Percentiles rank a stretch among this genome's conserved stretches.
Evolutionary conservation across 2,113 vertebrate genomes (phyloP).

Genomic region (Channa maculata): DNA sequence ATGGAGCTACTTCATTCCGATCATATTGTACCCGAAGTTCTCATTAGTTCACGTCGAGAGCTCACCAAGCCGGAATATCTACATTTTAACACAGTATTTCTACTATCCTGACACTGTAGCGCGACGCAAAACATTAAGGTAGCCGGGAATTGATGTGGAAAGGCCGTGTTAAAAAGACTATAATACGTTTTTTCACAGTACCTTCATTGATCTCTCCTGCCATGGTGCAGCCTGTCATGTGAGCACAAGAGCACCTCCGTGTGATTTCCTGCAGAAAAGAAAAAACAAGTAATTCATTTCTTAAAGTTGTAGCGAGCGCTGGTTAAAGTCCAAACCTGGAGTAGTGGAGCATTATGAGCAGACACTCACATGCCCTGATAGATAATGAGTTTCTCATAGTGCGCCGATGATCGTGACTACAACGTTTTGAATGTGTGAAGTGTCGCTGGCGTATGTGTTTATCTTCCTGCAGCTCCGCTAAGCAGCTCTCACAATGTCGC

Average conservation of each 20-base stretch:
- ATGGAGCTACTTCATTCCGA: constrained; percentile 27
- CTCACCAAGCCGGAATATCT: not conserved
- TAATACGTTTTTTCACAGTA: constrained; percentile 58
- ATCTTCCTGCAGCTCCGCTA: not conserved
- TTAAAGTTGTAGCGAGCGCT: constrained; percentile 79
- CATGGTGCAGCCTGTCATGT: constrained; percentile 85
- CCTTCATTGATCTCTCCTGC: constrained; percentile 86
- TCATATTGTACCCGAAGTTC: constrained; percentile 52
- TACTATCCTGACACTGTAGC: not conserved
- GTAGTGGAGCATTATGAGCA: not conserved
- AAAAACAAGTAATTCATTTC: constrained; percentile 74
- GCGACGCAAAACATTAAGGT: not conserved
- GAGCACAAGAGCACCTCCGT: constrained; percentile 83
- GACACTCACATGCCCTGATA: not conserved
- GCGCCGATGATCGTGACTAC: not conserved
- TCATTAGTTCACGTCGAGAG: constrained; percentile 8
- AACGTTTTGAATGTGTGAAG: not conserved
- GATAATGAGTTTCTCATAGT: not conserved
- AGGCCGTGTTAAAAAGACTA: not conserved
- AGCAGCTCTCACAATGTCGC: not conserved
- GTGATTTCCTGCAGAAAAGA: constrained; percentile 85
- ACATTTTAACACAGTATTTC: not conserved
- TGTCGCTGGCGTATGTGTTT: not conserved
- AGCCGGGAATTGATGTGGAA: not conserved
- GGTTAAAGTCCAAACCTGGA: constrained; percentile 61